Evolutionary conservation across 2,113 vertebrate genomes (phyloP).

Genomic region (Diadophis punctatus): DNA sequence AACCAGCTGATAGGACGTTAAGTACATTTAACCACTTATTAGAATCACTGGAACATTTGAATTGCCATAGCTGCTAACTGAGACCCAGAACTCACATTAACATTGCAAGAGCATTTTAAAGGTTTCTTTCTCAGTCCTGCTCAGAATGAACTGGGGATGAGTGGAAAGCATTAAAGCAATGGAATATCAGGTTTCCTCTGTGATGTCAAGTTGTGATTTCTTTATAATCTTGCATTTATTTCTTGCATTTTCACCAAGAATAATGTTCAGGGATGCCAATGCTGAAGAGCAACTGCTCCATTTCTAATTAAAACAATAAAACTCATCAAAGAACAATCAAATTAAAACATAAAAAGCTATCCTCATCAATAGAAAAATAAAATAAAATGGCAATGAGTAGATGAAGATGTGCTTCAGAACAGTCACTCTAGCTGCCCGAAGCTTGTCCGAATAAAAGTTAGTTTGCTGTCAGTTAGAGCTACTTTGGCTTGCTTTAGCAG

Average conservation of each 20-base stretch:
- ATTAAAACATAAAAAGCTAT: neutral
- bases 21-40: neutral
- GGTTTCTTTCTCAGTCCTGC: neutral
- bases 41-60: conserved; percentile 14
- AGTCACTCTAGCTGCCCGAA: neutral
- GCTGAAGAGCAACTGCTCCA: neutral
- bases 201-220: neutral
- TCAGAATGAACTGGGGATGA: neutral
- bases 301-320: neutral
- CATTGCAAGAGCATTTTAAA: neutral
- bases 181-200: neutral
- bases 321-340: neutral
- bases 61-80: neutral
- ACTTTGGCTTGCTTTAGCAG: neutral
- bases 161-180: neutral
- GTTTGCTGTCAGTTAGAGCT: neutral
- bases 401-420: neutral
- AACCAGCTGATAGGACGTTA: neutral
- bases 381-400: neutral
- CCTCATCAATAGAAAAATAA: neutral
- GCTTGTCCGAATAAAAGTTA: neutral
- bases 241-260: neutral
- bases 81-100: neutral
- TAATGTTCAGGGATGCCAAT: neutral
- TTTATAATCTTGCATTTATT: neutral